Evolutionary conservation across 2,113 vertebrate species (phyloP).

Genomic region (Fregetta grallaria): DNA sequence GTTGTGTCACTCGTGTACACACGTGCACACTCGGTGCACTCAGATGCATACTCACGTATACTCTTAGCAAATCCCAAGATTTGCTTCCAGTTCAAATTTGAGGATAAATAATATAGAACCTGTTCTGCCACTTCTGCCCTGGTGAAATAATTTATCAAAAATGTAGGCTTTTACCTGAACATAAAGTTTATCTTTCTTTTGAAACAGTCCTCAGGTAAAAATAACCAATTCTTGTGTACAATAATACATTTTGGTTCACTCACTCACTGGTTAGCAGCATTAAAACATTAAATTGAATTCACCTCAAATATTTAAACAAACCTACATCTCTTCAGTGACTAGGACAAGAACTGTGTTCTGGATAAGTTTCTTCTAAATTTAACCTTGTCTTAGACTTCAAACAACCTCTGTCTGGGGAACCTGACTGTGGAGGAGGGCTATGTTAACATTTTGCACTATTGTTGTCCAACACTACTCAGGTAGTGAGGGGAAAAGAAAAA

Average conservation of each 20-base stretch:
- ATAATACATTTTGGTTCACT: not conserved
- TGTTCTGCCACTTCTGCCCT: not conserved
- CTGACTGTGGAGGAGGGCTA: not conserved
- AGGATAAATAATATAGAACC: not conserved
- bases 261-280: not conserved
- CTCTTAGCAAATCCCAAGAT: not conserved
- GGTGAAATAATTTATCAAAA: not conserved
- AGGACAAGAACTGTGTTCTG: not conserved
- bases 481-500: not conserved
- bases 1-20: not conserved
- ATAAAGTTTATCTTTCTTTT: not conserved
- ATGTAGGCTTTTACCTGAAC: not conserved
- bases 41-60: accelerated
- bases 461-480: not conserved
- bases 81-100: not conserved
- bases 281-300: not conserved
- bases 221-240: not conserved
- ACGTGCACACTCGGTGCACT: accelerated
- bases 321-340: not conserved
- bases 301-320: not conserved
- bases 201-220: not conserved
- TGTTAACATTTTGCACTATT: not conserved
- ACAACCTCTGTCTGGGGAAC: not conserved
- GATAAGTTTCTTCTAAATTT: not conserved
- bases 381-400: not conserved